A percentile compares a stretch with the other conserved stretches of the same genome.
Conservation (phyloP, 2,888 invertebrate species). For the Mesorhabditis spiculigera region DNA sequence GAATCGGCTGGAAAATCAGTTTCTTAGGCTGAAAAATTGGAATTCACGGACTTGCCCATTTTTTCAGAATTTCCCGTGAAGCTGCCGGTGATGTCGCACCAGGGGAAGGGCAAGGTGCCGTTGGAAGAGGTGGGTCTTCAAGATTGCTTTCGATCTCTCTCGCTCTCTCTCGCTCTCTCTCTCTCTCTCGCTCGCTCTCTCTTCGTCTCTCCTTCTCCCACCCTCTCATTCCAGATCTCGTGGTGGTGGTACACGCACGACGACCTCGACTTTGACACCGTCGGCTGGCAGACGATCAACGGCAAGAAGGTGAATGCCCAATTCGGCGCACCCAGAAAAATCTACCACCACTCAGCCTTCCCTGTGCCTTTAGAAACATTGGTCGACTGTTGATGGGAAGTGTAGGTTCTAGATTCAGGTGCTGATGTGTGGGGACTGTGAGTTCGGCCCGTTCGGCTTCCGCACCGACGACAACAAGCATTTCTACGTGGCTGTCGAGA, state of each 20-base stretch:
- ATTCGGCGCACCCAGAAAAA: too few relatives aligned
- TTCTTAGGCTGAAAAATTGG: background rate
- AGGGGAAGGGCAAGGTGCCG: slow-evolving; percentile 12
- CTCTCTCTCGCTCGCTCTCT: too few relatives aligned
- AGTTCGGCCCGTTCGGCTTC: slow-evolving; percentile 46
- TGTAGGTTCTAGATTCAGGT: slow-evolving; percentile 12
- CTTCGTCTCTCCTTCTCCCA: background rate
- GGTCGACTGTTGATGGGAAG: background rate
- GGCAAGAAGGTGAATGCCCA: slow-evolving; percentile 26
- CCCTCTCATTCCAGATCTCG: slow-evolving; percentile 14
- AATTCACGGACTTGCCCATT: background rate
- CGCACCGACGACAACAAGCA: slow-evolving; percentile 36
- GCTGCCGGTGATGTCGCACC: slow-evolving; percentile 29
- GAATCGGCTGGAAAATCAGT: too few relatives aligned
- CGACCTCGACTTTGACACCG: slow-evolving; percentile 46
- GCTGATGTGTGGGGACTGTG: slow-evolving; percentile 48
- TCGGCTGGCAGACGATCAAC: slow-evolving; percentile 49
- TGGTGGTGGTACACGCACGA: slow-evolving; percentile 48
- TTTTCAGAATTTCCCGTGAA: slow-evolving; percentile 23
- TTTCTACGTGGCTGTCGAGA: slow-evolving; percentile 44
- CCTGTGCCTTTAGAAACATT: background rate
- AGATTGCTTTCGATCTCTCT: background rate
- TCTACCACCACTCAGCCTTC: too few relatives aligned
- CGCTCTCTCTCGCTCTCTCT: background rate
- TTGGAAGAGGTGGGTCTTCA: slow-evolving; percentile 13